phyloP scores from a whole-genome alignment of 2,113 vertebrate species.

The Cnemophilus loriae region DNA sequence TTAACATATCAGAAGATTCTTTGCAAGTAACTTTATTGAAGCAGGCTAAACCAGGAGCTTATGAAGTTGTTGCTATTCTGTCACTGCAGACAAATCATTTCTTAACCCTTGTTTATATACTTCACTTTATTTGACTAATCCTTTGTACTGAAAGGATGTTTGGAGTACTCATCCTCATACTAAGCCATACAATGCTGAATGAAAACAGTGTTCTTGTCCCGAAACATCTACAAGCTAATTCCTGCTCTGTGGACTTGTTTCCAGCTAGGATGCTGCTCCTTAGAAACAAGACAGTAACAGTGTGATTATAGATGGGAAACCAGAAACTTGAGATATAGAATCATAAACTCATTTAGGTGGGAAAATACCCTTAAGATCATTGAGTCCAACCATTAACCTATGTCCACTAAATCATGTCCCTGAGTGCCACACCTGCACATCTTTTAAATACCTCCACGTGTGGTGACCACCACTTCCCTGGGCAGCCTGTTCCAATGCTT shows the following conservation, averaged over 20 bases:
- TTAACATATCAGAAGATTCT: slow-evolving; percentile 51
- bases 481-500: background rate
- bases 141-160: background rate
- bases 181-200: background rate
- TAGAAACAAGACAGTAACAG: background rate
- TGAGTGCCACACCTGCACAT: fast-evolving
- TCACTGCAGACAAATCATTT: background rate
- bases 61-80: background rate
- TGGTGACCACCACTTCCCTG: background rate
- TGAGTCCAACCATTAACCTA: background rate
- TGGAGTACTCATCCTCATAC: background rate
- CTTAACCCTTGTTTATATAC: background rate
- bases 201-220: background rate
- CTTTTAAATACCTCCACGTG: background rate
- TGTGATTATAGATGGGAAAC: background rate
- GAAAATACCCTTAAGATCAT: background rate
- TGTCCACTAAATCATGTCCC: background rate
- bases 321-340: background rate
- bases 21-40: slow-evolving; percentile 5
- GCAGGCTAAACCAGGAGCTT: background rate
- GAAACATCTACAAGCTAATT: background rate
- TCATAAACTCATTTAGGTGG: background rate
- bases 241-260: background rate
- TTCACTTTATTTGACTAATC: background rate
- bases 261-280: background rate